Conservation (phyloP, 2,888 invertebrate genomes). For the Tortrix viridana region DNA sequence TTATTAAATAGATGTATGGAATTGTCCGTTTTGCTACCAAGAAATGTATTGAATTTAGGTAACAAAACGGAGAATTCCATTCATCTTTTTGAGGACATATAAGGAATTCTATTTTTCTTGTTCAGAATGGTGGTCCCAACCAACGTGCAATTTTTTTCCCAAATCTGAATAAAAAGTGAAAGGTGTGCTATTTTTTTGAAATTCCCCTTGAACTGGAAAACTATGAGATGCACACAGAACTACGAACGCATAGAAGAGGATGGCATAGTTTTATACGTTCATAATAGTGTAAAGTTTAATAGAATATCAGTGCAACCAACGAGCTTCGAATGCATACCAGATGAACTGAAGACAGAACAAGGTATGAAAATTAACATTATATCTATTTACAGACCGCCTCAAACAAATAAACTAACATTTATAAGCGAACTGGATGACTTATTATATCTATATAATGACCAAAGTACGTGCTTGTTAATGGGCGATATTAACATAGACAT, state of each 20-base stretch:
- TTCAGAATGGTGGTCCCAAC: too few relatives aligned
- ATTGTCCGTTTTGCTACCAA: background rate
- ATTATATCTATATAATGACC: too few relatives aligned
- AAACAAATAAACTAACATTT: too few relatives aligned
- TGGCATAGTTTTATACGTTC: background rate
- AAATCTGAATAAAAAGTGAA: too few relatives aligned
- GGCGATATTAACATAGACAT: slow-evolving; percentile 36
- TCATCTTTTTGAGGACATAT: too few relatives aligned
- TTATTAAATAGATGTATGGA: too few relatives aligned
- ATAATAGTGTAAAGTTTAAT: background rate
- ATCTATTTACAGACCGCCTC: background rate
- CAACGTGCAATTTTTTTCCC: too few relatives aligned
- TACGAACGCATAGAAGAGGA: background rate
- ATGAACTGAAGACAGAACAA: background rate
- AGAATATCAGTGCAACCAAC: slow-evolving; percentile 1
- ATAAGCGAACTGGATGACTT: background rate
- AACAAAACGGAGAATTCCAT: too few relatives aligned
- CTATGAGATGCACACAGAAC: background rate
- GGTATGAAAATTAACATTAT: background rate
- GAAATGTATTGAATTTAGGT: too few relatives aligned
- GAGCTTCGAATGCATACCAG: background rate
- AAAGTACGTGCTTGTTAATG: slow-evolving; percentile 12
- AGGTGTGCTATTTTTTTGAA: too few relatives aligned
- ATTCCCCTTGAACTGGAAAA: background rate
- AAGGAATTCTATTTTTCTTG: too few relatives aligned